A percentile compares a stretch with the other conserved stretches of the same genome.
These are phyloP conservation scores for Artemia sp. DNA, from an alignment of 2,888 invertebrate genomes.

Conservation along the genomic window DNA sequence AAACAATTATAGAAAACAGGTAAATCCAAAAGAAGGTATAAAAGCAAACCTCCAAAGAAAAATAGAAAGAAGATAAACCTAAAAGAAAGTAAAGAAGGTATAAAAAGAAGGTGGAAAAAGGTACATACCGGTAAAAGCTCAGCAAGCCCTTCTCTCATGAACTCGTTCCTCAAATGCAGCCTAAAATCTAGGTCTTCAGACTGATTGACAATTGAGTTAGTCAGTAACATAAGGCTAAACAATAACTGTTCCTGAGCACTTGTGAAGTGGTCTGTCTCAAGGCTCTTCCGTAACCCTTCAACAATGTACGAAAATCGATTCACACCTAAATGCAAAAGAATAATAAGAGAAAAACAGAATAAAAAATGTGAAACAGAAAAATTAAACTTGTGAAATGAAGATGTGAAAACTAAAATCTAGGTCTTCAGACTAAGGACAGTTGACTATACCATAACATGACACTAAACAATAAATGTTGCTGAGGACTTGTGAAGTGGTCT, in stretches of 20 bases:
- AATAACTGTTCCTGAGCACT: neutral
- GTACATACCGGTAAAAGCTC: constrained; percentile 48
- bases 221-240: constrained; percentile 39
- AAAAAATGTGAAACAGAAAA: too few species aligned
- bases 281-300: neutral
- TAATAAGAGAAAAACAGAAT: too few species aligned
- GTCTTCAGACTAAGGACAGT: too few species aligned
- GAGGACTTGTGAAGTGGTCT: too few species aligned
- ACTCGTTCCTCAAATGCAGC: constrained; percentile 80
- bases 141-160: constrained; percentile 80
- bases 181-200: constrained; percentile 83
- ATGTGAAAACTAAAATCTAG: too few species aligned
- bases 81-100: constrained; percentile 16
- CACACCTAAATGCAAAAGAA: constrained; percentile 28
- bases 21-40: too few species aligned
- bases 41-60: neutral
- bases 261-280: neutral
- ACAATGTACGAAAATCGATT: constrained; percentile 15
- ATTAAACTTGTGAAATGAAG: too few species aligned
- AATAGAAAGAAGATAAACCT: constrained; percentile 17
- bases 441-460: too few species aligned
- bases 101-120: neutral
- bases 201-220: constrained; percentile 70
- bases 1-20: too few species aligned
- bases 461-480: too few species aligned